Evolutionary conservation across 2,888 invertebrate genomes (phyloP).

Genomic region (Ecdyonurus torrentis): DNA sequence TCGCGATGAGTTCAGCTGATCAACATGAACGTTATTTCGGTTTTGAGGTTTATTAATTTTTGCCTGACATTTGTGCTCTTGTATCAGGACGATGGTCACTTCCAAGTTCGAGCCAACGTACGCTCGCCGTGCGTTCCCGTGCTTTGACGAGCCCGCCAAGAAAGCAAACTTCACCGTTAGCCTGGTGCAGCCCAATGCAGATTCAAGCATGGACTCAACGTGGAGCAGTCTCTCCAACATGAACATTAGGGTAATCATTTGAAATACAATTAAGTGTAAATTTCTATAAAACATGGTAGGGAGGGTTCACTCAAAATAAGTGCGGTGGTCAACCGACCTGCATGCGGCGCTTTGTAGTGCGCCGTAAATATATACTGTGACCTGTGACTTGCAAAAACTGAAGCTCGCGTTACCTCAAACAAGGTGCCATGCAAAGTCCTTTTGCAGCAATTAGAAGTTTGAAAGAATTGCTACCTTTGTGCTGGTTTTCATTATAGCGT

Average conservation of each 20-base stretch:
- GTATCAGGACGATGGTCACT: conserved; percentile 60
- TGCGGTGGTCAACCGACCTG: no score
- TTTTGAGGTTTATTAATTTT: conserved; percentile 6
- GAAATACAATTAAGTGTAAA: no score
- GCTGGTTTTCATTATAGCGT: no score
- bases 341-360: no score
- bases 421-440: no score
- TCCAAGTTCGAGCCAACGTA: conserved; percentile 92
- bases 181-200: conserved; percentile 55
- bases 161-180: conserved; percentile 73
- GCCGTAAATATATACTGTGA: no score
- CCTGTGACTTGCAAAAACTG: no score
- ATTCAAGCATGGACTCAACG: conserved; percentile 33
- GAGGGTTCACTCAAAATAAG: no score
- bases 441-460: no score
- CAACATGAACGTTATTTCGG: conserved; percentile 15
- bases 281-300: no score
- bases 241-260: conserved; percentile 54
- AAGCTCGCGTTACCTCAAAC: no score
- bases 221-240: conserved; percentile 68
- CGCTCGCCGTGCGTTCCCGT: conserved; percentile 84
- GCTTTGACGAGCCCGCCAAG: conserved; percentile 85
- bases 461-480: no score
- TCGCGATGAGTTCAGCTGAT: conserved; percentile 22
- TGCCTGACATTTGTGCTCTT: conserved; percentile 11